Base-by-base conservation (phyloP, 2,113 vertebrate species). In the Perognathus longimembris region DNA sequence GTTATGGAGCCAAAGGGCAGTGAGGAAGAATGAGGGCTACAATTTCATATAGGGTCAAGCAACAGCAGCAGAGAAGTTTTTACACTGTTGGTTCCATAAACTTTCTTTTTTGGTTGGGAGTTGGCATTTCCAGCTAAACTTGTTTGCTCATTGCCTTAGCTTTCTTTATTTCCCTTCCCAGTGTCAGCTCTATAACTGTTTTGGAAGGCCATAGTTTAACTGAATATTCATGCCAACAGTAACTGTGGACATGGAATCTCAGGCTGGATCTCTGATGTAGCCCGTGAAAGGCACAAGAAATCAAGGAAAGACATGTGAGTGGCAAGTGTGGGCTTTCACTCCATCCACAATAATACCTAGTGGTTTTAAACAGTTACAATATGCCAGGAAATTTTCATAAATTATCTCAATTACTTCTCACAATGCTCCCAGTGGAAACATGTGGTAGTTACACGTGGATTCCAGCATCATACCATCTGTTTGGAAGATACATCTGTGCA, bases 1-100 rank as follows among this genome's bases (percentile, higher is more conserved):
- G 64, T 89, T 91, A 78, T 36, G 69, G 85, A 86, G 69, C 24
- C 57, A 89, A 69, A 89, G 77, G 69, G 8, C 67, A 82, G n/a
- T 26, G 63, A 63, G 18, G 64, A 86, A 83, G 63, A 91, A 86
- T 12, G n/a, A 92, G 76, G 89, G 42, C 0, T 34, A 57, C 12
- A 73, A 54, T 89, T 70, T 81, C 50, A 78, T 30, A 38, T 84
- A 77, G 34, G 50, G 21, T 26, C 85, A 63, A 8, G 57, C 70
- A 76, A 66, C 6, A 54, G 6, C 73, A 74, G 28, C 50, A 24
- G 50, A 89, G 21, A 82, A 30, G 5, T 4, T n/a, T 40, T 40
- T 7, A 78, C 0, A 28, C 15, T 24, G 10, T 73, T 85, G 28
- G 63, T 64, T 83, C 74, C 20, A 34, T 10, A 77, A 50, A 28